A percentile compares a stretch with the other conserved stretches of the same genome.
Conservation (phyloP, 2,113 vertebrate species). For the Camelus dromedarius region DNA sequence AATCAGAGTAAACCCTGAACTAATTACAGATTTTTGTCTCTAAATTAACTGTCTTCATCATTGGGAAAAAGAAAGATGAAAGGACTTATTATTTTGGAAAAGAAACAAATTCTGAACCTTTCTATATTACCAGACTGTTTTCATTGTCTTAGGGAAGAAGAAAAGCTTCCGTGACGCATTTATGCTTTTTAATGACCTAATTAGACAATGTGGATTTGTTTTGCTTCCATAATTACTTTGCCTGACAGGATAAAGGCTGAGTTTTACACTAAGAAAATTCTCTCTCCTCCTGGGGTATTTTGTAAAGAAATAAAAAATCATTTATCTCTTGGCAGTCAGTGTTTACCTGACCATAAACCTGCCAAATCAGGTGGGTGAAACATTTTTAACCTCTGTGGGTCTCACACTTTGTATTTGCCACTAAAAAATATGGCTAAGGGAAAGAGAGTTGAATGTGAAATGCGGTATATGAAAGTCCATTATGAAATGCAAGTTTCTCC, state of each 20-base stretch:
- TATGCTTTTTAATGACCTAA: conserved; percentile 75
- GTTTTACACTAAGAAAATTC: conserved; percentile 64
- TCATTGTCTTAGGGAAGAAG: conserved; percentile 76
- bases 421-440: not conserved
- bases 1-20: conserved; percentile 70
- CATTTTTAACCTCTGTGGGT: not conserved
- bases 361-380: not conserved
- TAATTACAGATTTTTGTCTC: conserved; percentile 78
- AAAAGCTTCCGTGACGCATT: conserved; percentile 75
- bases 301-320: conserved; percentile 59
- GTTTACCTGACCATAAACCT: conserved; percentile 57
- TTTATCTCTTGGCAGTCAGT: not conserved
- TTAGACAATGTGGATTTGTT: conserved; percentile 78
- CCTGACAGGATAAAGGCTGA: conserved; percentile 71
- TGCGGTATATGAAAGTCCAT: not conserved
- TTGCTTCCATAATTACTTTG: conserved; percentile 73
- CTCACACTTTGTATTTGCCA: not conserved
- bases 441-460: not conserved
- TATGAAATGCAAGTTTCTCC: not conserved
- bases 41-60: conserved; percentile 76
- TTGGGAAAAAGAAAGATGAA: conserved; percentile 77
- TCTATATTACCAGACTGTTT: conserved; percentile 75
- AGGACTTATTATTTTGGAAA: conserved; percentile 77
- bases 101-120: conserved; percentile 74
- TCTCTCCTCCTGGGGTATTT: conserved; percentile 48